Evolutionary conservation across 2,888 invertebrate genomes (phyloP).

Genomic region (Uloborus plumipes): DNA sequence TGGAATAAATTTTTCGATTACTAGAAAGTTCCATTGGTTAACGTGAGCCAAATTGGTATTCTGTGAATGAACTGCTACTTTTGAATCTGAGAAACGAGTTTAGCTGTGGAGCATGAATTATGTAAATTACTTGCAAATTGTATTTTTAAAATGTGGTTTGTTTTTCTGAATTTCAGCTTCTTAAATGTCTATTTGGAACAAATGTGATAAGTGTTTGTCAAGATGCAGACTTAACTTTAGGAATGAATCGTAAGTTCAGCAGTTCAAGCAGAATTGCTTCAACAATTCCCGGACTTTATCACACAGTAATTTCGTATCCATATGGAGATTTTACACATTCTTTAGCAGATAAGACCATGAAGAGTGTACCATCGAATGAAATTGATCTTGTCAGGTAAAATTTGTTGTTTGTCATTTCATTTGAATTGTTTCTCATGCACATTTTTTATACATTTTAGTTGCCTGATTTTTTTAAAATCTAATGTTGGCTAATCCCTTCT

Average conservation of each 20-base stretch:
- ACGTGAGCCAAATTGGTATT: no score
- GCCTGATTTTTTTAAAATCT: no score
- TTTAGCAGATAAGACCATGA: conserved; percentile 68
- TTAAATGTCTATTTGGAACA: conserved; percentile 81
- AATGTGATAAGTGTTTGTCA: conserved; percentile 75
- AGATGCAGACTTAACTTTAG: conserved; percentile 58
- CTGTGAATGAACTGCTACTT: no score
- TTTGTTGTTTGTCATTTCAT: neutral
- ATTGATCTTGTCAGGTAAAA: conserved; percentile 52
- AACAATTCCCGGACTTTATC: conserved; percentile 71
- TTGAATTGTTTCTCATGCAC: no score
- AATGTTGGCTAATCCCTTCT: no score
- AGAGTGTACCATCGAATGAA: conserved; percentile 44
- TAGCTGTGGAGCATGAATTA: no score
- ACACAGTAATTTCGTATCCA: conserved; percentile 71
- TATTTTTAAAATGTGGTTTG: no score
- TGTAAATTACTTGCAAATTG: no score
- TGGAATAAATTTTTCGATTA: no score
- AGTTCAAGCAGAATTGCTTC: conserved; percentile 68
- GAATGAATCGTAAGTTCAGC: conserved; percentile 68
- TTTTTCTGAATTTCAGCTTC: conserved; percentile 70
- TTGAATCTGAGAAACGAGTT: no score
- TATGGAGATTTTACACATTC: conserved; percentile 72
- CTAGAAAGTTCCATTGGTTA: no score
- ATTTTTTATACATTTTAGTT: no score